Conservation (phyloP, 2,888 invertebrate species). For the Eudemis profundana region DNA sequence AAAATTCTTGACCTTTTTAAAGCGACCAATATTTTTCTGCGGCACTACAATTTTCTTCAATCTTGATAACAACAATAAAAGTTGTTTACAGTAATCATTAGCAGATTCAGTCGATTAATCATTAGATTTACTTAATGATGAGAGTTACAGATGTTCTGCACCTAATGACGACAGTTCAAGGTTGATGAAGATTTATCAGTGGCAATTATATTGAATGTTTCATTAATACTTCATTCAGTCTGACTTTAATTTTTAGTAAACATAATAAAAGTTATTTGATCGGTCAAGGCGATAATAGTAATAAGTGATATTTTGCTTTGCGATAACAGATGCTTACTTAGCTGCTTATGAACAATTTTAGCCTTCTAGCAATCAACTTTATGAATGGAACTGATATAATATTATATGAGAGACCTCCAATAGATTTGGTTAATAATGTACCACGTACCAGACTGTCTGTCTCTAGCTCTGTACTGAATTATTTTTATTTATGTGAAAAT, state of each 20-base stretch:
- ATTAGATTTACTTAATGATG: constrained; percentile 30
- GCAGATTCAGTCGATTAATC: constrained; percentile 24
- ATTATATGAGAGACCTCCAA: no score
- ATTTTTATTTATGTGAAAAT: no score
- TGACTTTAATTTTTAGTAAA: neutral
- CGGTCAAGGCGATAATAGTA: constrained; percentile 5
- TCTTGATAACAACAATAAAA: neutral
- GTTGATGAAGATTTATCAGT: constrained; percentile 20
- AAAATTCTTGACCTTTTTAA: no score
- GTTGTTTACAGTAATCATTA: neutral
- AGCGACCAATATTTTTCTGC: no score
- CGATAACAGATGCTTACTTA: no score
- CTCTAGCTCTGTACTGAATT: no score
- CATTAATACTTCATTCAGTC: constrained; percentile 11
- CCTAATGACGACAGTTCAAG: constrained; percentile 33
- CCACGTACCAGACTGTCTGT: no score
- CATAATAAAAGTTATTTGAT: neutral
- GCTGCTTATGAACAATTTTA: no score
- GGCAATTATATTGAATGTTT: constrained; percentile 6
- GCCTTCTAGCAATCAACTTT: no score
- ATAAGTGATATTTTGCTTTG: no score
- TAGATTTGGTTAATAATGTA: no score
- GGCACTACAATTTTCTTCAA: neutral
- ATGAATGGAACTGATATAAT: no score
- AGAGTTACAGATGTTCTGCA: constrained; percentile 32